phyloP scores from a whole-genome alignment of 2,797 vertebrate species.

The Hemitrygon akajei region DNA sequence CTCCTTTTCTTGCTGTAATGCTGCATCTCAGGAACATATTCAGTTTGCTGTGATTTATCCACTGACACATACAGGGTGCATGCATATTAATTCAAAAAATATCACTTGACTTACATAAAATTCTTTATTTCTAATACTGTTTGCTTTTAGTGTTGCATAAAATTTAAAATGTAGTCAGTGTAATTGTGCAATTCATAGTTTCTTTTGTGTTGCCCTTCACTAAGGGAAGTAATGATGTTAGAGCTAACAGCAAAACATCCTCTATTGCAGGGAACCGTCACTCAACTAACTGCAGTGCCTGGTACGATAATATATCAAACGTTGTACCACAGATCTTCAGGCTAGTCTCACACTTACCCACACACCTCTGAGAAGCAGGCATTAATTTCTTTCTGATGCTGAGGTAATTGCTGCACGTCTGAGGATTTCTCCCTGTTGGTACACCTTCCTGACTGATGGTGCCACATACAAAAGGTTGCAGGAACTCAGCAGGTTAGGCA shows the following conservation, averaged over 20 bases:
- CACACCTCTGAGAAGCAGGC: not conserved
- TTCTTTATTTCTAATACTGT: not conserved
- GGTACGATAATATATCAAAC: no score
- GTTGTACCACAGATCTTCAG: no score
- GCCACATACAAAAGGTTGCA: no score
- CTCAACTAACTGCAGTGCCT: no score
- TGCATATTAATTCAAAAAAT: not conserved
- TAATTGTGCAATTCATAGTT: no score
- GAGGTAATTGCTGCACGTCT: not conserved
- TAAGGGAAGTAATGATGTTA: no score
- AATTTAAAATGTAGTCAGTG: not conserved
- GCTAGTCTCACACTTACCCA: no score
- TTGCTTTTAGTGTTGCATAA: not conserved
- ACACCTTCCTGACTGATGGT: not conserved
- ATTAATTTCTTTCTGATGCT: not conserved
- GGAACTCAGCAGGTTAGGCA: no score
- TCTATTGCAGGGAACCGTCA: no score
- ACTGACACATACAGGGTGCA: not conserved
- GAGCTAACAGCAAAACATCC: no score
- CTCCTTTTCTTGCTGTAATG: not conserved
- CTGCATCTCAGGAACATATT: not conserved
- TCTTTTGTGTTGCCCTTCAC: no score
- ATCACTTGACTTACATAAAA: not conserved
- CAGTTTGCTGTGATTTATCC: slow-evolving; percentile 12
- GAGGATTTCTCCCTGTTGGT: not conserved